Evolutionary conservation across 2,888 invertebrate species (phyloP), one percentile per base, ranked within the genome.

Genomic region (Allophyes oxyacanthae): DNA sequence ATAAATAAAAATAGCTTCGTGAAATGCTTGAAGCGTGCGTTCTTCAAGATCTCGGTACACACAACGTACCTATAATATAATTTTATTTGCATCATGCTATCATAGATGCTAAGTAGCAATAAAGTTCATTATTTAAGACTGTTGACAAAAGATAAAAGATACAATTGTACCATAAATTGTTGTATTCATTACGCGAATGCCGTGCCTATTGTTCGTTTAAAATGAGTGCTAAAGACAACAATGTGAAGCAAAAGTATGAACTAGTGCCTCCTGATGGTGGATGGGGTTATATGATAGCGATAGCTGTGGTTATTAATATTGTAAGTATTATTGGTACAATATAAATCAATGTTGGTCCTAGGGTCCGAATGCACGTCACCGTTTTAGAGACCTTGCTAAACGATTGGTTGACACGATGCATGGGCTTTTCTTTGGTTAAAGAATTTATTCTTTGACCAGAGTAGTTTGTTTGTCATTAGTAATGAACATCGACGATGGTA

Each of bases 231-330:
- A 77, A 75, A 42, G 72, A 79, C 33, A 26, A 7, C 71, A 52
- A 42, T 36, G 61, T 60, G 28, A 78, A 79, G 30, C 85, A 80
- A 54, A 85, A 80, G 51, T 84, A 82, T 66, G 71, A 79, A 58
- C 48, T 81, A 0, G 85, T 88, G 14, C 77, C 95, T 0, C 96
- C 96, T 0, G 96, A 96, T 59, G 96, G 96, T 1, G 96, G 96
- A 0, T 97, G 95, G 95, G 96, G 96, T 0, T 96, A 96, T 87
- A 82, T 96, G 72, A 95, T 96, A 50, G 94, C 95, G n/a, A 38
- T 95, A 0, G 95, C 95, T 2, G 92, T 95, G 51, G 92, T 95
- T 58, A 77, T 96, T 10, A 94, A 94, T 74, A 94, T 94, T 79
- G 96, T 96, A 88, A 95, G 95, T 95, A 32, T 15, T 10, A 52